phyloP scores from a whole-genome alignment of 2,888 invertebrate species.

The Plagodis dolabraria region DNA sequence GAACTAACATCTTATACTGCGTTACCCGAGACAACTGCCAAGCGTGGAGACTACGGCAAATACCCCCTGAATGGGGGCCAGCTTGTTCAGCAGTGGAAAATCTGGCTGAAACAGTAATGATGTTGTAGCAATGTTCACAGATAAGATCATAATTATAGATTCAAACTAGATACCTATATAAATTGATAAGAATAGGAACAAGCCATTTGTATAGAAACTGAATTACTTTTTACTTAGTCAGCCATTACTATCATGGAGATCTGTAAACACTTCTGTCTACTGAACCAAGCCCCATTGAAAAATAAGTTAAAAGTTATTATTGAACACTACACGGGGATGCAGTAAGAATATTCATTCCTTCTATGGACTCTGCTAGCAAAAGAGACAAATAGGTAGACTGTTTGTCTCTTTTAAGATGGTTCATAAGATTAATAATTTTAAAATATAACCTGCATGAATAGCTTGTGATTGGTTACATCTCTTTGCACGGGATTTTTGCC shows the following conservation, averaged over 20 bases:
- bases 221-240: slow-evolving; percentile 22
- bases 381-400: not conserved
- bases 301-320: slow-evolving; percentile 11
- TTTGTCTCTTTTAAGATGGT: not conserved
- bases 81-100: too few relatives aligned
- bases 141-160: not conserved
- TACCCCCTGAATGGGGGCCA: too few relatives aligned
- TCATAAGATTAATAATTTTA: too few relatives aligned
- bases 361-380: not conserved
- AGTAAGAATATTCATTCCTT: slow-evolving; percentile 9
- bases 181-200: slow-evolving; percentile 2
- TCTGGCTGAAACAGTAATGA: too few relatives aligned
- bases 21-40: too few relatives aligned
- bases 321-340: slow-evolving; percentile 4
- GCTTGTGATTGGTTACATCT: too few relatives aligned
- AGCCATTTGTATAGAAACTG: slow-evolving; percentile 15
- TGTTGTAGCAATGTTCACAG: too few relatives aligned
- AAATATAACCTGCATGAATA: too few relatives aligned
- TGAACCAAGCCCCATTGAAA: not conserved
- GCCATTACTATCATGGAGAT: slow-evolving; percentile 22
- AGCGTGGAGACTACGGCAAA: too few relatives aligned
- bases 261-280: slow-evolving; percentile 24
- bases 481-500: too few relatives aligned
- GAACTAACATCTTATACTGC: too few relatives aligned
- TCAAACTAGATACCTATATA: not conserved